Evolutionary conservation across 2,888 invertebrate genomes (phyloP), one percentile per base, ranked within the genome.

Genomic region (Phania funesta): DNA sequence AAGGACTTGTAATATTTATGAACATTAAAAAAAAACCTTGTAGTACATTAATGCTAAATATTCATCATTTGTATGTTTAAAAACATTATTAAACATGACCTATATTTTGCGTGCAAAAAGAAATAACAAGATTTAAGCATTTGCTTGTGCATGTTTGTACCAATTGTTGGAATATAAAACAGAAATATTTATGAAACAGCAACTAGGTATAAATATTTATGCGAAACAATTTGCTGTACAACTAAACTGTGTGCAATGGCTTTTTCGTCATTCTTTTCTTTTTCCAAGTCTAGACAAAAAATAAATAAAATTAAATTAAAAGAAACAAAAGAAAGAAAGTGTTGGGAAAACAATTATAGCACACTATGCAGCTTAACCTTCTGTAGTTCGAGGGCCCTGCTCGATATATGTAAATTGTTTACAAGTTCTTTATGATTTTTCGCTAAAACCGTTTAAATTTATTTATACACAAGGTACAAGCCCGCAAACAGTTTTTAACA

Each of bases 231-330:
- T 73, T 62, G 70, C 48, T 70, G 62, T 52, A 71, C 60, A 60
- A 41, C 26, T 13, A 46, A 48, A 22, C 32, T 35, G 32, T 20
- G 41, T 13, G 26, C 60, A 60, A 26, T 26, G 41, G 16, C 9
- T 22, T 44, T 60, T 60, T 24, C 26, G 20, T 22, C 41, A 8
- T 60, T 4, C 7, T 24, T 41, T 54, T 24, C 41, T 9, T 44
- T 54, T n/a, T 11, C 11, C 16, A 32, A 77, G 81, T 81, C 81
- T 81, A 81, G 81, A 81, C 81, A 77, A 76, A 65, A 41, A 65
- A 41, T 16, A 24, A 73, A 56, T 44, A 52, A 8, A 3, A 20
- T 9, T 9, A 54, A 56, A 50, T 7, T 22, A 13, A 7, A 20
- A 7, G 13, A 22, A n/a, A 48, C 8, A 52, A 38, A 16, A 2